phyloP scores from a whole-genome alignment of 2,797 vertebrate genomes.

The Vultur gryphus region DNA sequence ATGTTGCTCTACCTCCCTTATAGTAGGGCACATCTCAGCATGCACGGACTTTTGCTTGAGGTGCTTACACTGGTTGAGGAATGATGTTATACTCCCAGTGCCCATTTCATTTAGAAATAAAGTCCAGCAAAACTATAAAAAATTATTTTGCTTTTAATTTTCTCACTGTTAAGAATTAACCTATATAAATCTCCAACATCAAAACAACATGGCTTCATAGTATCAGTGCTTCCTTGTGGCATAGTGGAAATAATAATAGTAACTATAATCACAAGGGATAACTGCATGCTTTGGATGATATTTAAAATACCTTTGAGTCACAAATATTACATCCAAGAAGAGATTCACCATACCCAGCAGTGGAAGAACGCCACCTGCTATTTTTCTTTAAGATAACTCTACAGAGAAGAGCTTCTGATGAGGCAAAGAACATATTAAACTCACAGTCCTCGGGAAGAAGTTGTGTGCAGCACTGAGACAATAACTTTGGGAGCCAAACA shows the following conservation, averaged over 20 bases:
- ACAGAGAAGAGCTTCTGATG: neutral
- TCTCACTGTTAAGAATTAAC: neutral
- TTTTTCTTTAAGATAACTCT: neutral
- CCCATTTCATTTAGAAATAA: neutral
- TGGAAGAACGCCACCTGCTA: neutral
- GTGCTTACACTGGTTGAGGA: neutral
- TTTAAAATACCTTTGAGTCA: neutral
- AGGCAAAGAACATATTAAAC: neutral
- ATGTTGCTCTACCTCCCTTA: neutral
- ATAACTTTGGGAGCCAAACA: neutral
- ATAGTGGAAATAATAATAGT: neutral
- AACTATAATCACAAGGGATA: neutral
- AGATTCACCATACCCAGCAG: neutral
- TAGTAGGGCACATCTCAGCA: neutral
- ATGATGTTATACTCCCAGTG: neutral
- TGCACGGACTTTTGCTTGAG: neutral
- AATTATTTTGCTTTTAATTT: neutral
- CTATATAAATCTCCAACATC: neutral
- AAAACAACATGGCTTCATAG: neutral
- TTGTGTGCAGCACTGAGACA: neutral
- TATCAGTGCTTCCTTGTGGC: neutral
- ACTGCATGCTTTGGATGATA: neutral
- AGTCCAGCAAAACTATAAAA: neutral
- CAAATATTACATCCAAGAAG: neutral
- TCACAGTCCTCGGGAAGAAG: neutral